Conservation (phyloP, 2,113 vertebrate genomes). For the Oxyruncus cristatus region DNA sequence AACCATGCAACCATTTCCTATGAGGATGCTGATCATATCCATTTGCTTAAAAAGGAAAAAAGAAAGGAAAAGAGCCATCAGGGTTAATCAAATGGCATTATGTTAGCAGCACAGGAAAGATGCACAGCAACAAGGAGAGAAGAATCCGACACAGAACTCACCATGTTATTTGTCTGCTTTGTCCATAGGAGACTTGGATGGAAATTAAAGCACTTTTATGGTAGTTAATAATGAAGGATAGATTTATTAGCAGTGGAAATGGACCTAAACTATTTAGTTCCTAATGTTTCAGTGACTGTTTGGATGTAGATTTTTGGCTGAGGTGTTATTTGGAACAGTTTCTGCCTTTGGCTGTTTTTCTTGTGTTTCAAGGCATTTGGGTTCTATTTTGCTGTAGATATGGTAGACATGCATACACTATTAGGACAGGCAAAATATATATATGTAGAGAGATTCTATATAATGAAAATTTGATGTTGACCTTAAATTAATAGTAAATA, state of each 20-base stretch:
- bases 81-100: neutral
- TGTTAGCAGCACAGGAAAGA: neutral
- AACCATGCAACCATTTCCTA: neutral
- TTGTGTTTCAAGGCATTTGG: neutral
- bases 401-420: neutral
- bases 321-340: neutral
- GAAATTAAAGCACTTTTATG: neutral
- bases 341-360: neutral
- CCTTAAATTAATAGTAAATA: neutral
- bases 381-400: neutral
- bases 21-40: neutral
- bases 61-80: neutral
- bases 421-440: neutral
- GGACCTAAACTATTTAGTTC: neutral
- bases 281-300: neutral
- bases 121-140: neutral
- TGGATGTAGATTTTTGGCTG: neutral
- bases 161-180: neutral
- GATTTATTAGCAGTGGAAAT: neutral
- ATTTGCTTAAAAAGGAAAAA: neutral
- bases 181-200: neutral
- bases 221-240: neutral
- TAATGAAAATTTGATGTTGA: neutral
- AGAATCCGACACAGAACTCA: neutral
- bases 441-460: neutral